phyloP scores from a whole-genome alignment of 1,140 invertebrate genomes.

The Apis dorsata region DNA sequence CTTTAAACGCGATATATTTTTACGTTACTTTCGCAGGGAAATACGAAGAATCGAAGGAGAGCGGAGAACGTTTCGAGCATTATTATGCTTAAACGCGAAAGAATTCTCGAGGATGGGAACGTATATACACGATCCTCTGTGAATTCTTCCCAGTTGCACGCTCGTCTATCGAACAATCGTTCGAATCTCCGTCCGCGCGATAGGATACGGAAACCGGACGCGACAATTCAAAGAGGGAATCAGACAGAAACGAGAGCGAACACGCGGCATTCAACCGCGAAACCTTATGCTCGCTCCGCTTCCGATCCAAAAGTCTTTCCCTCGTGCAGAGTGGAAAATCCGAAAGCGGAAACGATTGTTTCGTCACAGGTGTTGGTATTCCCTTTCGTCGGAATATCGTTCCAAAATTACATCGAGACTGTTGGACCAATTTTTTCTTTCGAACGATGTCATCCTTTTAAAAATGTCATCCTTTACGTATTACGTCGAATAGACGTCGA shows the following conservation, averaged over 20 bases:
- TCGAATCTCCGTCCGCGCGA: not conserved
- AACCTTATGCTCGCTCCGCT: constrained; percentile 1
- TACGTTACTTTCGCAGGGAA: too few relatives aligned
- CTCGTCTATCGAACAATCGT: not conserved
- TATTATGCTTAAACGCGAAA: not conserved
- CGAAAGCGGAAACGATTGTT: not conserved
- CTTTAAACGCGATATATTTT: too few relatives aligned
- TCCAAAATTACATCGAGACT: not conserved
- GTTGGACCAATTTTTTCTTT: not conserved
- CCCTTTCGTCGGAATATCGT: too few relatives aligned
- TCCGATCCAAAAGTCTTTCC: not conserved
- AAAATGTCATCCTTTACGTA: too few relatives aligned
- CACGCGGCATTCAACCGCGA: not conserved
- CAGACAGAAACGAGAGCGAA: constrained; percentile 6
- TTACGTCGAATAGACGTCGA: too few relatives aligned
- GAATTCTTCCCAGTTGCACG: not conserved
- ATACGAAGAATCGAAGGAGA: not conserved
- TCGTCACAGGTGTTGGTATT: constrained; percentile 2
- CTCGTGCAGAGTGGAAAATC: not conserved
- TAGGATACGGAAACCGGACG: not conserved
- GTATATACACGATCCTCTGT: too few relatives aligned
- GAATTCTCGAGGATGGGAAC: not conserved
- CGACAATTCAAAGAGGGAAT: constrained; percentile 27
- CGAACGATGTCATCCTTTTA: too few relatives aligned
- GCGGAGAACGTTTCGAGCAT: not conserved